phyloP scores from a whole-genome alignment of 2,113 vertebrate species.

The Protomyctophum bolini region DNA sequence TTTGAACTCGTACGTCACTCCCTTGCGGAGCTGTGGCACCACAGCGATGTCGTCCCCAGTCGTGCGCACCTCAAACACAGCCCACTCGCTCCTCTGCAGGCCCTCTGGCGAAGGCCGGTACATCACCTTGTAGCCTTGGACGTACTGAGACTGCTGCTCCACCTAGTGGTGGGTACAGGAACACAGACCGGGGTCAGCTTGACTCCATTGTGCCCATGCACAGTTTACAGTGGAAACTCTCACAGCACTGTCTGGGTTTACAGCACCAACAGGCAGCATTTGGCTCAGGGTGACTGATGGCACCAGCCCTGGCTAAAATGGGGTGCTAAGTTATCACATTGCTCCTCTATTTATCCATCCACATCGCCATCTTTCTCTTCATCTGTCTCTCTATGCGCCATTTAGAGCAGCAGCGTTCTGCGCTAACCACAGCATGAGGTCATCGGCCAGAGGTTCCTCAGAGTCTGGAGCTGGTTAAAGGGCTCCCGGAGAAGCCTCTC shows the following conservation, averaged over 20 bases:
- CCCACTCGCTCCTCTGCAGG: slow-evolving; percentile 87
- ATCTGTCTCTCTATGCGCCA: slow-evolving; percentile 58
- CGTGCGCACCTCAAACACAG: slow-evolving; percentile 92
- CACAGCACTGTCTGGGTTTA: slow-evolving; percentile 3
- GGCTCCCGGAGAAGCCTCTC: slow-evolving; percentile 60
- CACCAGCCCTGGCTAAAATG: slow-evolving; percentile 16
- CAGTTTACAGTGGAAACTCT: slow-evolving; percentile 28
- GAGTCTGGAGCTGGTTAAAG: slow-evolving; percentile 76
- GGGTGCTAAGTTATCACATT: slow-evolving; percentile 64
- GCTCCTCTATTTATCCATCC: slow-evolving; percentile 49
- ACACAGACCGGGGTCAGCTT: slow-evolving; percentile 29
- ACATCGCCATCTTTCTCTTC: slow-evolving; percentile 50
- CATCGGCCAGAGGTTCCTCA: slow-evolving; percentile 74
- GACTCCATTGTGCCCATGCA: slow-evolving; percentile 31
- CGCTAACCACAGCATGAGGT: slow-evolving; percentile 72
- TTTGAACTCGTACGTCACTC: slow-evolving; percentile 95
- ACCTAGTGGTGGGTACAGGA: slow-evolving; percentile 79
- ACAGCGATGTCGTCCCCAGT: slow-evolving; percentile 89
- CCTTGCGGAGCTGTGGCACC: slow-evolving; percentile 91
- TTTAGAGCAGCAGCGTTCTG: slow-evolving; percentile 69
- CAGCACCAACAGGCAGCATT: slow-evolving; percentile 12
- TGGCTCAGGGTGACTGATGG: slow-evolving; percentile 19
- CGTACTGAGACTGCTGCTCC: slow-evolving; percentile 96
- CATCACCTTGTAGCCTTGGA: slow-evolving; percentile 96
- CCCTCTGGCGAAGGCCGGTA: slow-evolving; percentile 84